Conservation (phyloP, 1,140 invertebrate species). For the Nymphalis io region DNA sequence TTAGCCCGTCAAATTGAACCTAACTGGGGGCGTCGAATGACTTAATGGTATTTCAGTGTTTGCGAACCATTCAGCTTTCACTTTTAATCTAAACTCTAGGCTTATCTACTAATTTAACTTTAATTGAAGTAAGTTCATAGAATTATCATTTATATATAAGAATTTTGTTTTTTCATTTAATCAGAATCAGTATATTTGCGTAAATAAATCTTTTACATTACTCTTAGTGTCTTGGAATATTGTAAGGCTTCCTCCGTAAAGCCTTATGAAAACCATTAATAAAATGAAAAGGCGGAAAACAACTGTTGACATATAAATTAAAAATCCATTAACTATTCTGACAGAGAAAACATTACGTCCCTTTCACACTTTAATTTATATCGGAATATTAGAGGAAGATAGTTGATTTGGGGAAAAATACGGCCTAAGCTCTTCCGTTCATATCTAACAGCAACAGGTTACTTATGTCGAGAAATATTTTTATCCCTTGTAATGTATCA, state of each 20-base stretch:
- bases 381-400: constrained; percentile 24
- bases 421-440: constrained; percentile 48
- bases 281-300: not conserved
- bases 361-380: constrained; percentile 17
- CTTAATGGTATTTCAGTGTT: constrained; percentile 67
- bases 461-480: constrained; percentile 64
- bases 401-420: constrained; percentile 37
- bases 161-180: no score
- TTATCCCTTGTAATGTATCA: constrained; percentile 68
- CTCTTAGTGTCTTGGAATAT: not conserved
- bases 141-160: not conserved
- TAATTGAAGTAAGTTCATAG: not conserved
- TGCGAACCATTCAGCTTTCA: constrained; percentile 51
- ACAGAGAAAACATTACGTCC: not conserved
- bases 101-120: constrained; percentile 21
- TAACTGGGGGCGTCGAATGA: constrained; percentile 50
- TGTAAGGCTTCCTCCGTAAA: not conserved
- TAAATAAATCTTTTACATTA: not conserved
- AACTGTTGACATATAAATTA: constrained; percentile 27
- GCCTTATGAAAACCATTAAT: constrained; percentile 13
- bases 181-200: no score
- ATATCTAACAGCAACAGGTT: constrained; percentile 66
- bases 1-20: constrained; percentile 46
- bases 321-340: constrained; percentile 20
- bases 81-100: constrained; percentile 49